Percentiles rank a stretch among this genome's conserved stretches.
Evolutionary conservation across 1,140 invertebrate species (phyloP).

Genomic region (Lasaia peninsularis): DNA sequence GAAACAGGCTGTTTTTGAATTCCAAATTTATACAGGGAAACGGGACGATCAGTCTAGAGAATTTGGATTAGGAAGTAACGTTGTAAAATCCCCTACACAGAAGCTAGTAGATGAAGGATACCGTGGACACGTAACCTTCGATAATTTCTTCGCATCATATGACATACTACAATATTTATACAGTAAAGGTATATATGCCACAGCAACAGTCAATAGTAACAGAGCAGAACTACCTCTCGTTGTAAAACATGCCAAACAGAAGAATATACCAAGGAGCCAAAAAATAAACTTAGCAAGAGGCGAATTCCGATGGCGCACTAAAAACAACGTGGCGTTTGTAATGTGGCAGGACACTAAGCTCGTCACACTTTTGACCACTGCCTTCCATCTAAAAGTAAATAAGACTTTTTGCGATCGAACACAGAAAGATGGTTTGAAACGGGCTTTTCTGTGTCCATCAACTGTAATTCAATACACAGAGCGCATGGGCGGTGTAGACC

Average conservation of each 20-base stretch:
- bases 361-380: neutral
- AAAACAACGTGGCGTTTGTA: neutral
- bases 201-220: conserved; percentile 10
- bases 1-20: conserved; percentile 22
- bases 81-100: conserved; percentile 20
- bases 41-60: neutral
- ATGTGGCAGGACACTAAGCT: neutral
- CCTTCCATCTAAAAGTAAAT: neutral
- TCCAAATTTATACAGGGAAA: conserved; percentile 28
- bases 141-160: conserved; percentile 5
- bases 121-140: conserved; percentile 16
- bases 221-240: neutral
- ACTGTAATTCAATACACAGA: neutral
- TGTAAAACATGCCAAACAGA: conserved; percentile 5
- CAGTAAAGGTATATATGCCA: conserved; percentile 11
- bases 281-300: too few relatives aligned
- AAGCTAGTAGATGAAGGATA: conserved; percentile 13
- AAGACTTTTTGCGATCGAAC: neutral
- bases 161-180: neutral
- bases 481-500: conserved; percentile 3
- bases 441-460: neutral
- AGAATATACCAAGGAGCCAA: too few relatives aligned
- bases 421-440: conserved; percentile 5
- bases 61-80: conserved; percentile 22
- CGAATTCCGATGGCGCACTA: too few relatives aligned